These are phyloP conservation scores for Spialia ferax DNA, from an alignment of 2,888 invertebrate species.

Conservation along the genomic window DNA sequence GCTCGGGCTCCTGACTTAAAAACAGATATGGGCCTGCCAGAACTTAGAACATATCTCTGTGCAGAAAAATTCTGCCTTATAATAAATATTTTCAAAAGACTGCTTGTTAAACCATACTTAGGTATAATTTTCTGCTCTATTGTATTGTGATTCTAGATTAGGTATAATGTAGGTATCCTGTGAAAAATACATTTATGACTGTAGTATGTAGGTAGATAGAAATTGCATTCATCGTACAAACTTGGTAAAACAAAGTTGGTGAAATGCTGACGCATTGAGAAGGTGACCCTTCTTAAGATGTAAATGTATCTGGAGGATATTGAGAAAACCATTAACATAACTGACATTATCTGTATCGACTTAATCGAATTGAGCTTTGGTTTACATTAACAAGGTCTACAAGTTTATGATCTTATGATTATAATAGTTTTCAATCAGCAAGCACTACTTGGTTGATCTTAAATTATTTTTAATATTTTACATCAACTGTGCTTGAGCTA, in stretches of 20 bases:
- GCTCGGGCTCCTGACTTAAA: constrained; percentile 23
- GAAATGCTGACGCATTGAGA: too few species aligned
- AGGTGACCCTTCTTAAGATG: constrained; percentile 23
- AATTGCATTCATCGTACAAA: background rate
- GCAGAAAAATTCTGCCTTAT: too few species aligned
- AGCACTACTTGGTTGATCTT: constrained; percentile 39
- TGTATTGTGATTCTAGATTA: too few species aligned
- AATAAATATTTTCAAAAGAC: too few species aligned
- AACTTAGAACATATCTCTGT: too few species aligned
- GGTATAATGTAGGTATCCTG: too few species aligned
- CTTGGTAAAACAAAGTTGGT: background rate
- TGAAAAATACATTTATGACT: too few species aligned
- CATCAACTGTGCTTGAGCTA: constrained; percentile 43
- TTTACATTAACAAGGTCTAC: constrained; percentile 52
- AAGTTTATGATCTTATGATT: constrained; percentile 20
- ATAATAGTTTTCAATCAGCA: constrained; percentile 34
- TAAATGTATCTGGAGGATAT: constrained; percentile 30
- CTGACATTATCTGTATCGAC: constrained; percentile 39
- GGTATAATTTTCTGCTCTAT: too few species aligned
- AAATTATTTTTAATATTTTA: constrained; percentile 28
- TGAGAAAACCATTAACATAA: constrained; percentile 38
- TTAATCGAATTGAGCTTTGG: constrained; percentile 66
- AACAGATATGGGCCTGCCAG: background rate
- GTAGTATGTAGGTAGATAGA: background rate
- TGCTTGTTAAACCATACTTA: too few species aligned